Conservation (phyloP, 2,113 vertebrate genomes). For the Epinephelus moara region DNA sequence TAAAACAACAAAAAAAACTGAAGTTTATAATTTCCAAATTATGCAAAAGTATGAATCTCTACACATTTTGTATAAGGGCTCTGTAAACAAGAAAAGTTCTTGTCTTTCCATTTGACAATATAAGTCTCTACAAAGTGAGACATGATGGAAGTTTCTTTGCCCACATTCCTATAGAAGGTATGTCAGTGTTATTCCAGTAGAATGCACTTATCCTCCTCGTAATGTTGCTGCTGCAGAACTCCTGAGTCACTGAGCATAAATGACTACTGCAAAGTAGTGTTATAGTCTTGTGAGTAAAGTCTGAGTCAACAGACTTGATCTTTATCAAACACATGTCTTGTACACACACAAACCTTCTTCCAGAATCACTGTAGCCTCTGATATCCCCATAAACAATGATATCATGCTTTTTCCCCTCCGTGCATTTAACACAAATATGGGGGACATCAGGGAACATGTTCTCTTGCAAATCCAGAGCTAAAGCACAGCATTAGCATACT, state of each 20-base stretch:
- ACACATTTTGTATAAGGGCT: neutral
- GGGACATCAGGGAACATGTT: no score
- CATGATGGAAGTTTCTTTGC: neutral
- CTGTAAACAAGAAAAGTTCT: neutral
- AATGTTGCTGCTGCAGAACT: neutral
- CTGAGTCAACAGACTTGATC: neutral
- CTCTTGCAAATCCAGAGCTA: neutral
- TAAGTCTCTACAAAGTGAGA: neutral
- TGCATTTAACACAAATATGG: no score
- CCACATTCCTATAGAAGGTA: neutral
- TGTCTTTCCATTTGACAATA: constrained; percentile 10
- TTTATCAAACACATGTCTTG: neutral
- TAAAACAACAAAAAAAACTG: neutral
- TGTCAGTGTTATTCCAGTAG: neutral
- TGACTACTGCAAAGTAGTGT: neutral
- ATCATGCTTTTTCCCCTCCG: no score
- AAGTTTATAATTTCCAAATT: neutral
- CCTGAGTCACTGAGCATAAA: neutral
- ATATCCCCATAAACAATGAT: neutral
- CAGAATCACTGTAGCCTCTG: neutral
- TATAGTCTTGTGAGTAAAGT: neutral
- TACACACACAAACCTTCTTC: neutral
- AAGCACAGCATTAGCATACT: neutral
- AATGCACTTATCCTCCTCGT: neutral
- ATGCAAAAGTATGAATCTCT: neutral